A percentile compares a stretch with the other conserved stretches of the same genome.
These are phyloP conservation scores for Hylaeus anthracinus DNA, from an alignment of 1,140 invertebrate genomes.

Conservation along the genomic window DNA sequence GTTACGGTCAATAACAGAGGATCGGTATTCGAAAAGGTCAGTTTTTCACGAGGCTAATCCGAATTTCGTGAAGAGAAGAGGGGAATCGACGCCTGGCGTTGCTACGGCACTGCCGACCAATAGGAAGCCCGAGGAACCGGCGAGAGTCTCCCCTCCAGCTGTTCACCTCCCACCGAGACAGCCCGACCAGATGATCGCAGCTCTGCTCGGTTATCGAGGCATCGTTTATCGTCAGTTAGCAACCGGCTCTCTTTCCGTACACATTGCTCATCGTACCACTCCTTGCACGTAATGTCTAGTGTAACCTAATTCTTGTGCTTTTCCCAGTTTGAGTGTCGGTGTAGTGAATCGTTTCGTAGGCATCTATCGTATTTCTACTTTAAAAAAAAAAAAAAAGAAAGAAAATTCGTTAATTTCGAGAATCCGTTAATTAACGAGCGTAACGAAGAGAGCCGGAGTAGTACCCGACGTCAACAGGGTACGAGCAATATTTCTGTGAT, in stretches of 20 bases:
- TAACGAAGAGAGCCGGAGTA: conserved; percentile 6
- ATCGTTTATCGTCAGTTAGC: conserved; percentile 77
- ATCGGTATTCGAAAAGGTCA: neutral
- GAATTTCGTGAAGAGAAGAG: neutral
- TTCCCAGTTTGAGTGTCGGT: conserved; percentile 30
- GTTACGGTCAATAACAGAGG: neutral
- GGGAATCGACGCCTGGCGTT: neutral
- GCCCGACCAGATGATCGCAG: conserved; percentile 75
- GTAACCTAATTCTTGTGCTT: conserved; percentile 64
- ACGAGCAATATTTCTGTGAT: conserved; percentile 53
- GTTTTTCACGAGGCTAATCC: conserved; percentile 11
- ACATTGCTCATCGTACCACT: conserved; percentile 40
- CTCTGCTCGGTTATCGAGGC: conserved; percentile 57
- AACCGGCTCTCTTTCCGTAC: conserved; percentile 74
- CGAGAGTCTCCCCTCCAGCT: conserved; percentile 43
- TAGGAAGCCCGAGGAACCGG: conserved; percentile 53
- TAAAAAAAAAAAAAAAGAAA: no score
- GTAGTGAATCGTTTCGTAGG: conserved; percentile 32
- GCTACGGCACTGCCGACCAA: conserved; percentile 68
- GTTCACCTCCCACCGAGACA: conserved; percentile 6
- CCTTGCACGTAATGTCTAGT: conserved; percentile 65
- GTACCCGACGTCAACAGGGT: neutral
- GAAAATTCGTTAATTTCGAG: neutral
- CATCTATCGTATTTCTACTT: neutral
- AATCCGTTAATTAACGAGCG: neutral